Percentiles rank a stretch among this genome's conserved stretches.
Evolutionary conservation across 1,140 invertebrate genomes (phyloP).

Genomic region (Conopomorpha cramerella): DNA sequence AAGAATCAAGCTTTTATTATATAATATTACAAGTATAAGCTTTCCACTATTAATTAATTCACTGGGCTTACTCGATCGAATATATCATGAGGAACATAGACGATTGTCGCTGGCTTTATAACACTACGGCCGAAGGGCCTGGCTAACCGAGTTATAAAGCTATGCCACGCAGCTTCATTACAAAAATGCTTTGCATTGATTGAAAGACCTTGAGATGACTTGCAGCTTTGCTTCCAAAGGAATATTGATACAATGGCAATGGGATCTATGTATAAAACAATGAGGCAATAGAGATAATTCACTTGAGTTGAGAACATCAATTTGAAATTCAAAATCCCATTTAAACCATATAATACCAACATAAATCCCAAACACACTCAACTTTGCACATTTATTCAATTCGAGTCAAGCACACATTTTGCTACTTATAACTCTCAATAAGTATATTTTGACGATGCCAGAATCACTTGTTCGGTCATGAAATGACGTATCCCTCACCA

Average conservation of each 20-base stretch:
- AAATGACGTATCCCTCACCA: no score
- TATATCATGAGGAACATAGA: conserved; percentile 35
- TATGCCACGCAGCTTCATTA: conserved; percentile 51
- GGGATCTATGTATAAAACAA: conserved; percentile 47
- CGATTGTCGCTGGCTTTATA: conserved; percentile 47
- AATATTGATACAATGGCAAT: conserved; percentile 34
- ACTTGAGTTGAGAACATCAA: not conserved
- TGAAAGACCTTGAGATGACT: conserved; percentile 53
- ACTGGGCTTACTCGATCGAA: conserved; percentile 48
- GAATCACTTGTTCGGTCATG: conserved; percentile 37
- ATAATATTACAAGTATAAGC: no score
- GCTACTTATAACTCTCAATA: no score
- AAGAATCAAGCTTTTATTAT: conserved; percentile 43
- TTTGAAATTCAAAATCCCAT: not conserved
- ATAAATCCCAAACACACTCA: conserved; percentile 56
- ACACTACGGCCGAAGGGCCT: conserved; percentile 30
- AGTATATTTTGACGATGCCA: no score
- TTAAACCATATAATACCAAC: conserved; percentile 16
- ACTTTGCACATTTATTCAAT: conserved; percentile 10
- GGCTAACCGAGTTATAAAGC: conserved; percentile 44
- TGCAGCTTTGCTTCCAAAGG: conserved; percentile 54
- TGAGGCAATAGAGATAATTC: conserved; percentile 16
- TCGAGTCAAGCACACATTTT: conserved; percentile 22
- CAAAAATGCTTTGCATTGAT: conserved; percentile 48
- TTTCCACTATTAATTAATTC: conserved; percentile 47